phyloP scores from a whole-genome alignment of 2,113 vertebrate genomes.

The Nanorana parkeri region DNA sequence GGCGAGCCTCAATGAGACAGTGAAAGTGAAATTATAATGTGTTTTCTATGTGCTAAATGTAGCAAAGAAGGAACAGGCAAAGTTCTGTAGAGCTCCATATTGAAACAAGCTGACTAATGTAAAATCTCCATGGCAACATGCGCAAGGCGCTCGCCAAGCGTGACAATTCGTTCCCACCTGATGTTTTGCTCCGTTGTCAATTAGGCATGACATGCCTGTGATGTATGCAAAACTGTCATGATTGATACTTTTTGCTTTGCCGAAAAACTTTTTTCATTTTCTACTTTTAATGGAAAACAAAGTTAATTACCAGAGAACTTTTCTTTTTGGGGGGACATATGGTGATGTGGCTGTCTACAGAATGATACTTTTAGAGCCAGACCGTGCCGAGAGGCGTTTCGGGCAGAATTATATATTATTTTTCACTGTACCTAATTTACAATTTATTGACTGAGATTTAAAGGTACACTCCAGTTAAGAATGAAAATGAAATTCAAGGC shows the following conservation, averaged over 20 bases:
- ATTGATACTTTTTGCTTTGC: conserved; percentile 41
- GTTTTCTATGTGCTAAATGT: conserved; percentile 53
- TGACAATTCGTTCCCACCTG: conserved; percentile 21
- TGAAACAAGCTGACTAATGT: conserved; percentile 42
- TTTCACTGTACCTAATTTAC: too few relatives aligned
- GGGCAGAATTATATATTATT: too few relatives aligned
- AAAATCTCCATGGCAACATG: conserved; percentile 37
- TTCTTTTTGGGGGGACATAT: not conserved
- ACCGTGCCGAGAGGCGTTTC: too few relatives aligned
- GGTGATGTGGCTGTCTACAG: too few relatives aligned
- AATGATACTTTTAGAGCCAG: too few relatives aligned
- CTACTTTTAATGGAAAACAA: not conserved
- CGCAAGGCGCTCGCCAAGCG: conserved; percentile 7
- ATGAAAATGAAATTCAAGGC: too few relatives aligned
- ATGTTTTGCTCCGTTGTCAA: conserved; percentile 44
- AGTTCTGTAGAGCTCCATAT: not conserved
- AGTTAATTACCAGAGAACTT: not conserved
- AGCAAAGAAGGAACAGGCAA: conserved; percentile 30
- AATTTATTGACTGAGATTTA: too few relatives aligned
- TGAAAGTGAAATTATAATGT: conserved; percentile 22
- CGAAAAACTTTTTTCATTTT: not conserved
- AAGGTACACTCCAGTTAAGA: too few relatives aligned
- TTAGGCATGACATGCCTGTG: conserved; percentile 16
- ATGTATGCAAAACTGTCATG: conserved; percentile 6
- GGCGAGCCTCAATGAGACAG: not conserved